A percentile compares a stretch with the other conserved stretches of the same genome.
These are phyloP conservation scores for Mandrillus leucophaeus DNA, from an alignment of 2,113 vertebrate species.

Conservation along the genomic window DNA sequence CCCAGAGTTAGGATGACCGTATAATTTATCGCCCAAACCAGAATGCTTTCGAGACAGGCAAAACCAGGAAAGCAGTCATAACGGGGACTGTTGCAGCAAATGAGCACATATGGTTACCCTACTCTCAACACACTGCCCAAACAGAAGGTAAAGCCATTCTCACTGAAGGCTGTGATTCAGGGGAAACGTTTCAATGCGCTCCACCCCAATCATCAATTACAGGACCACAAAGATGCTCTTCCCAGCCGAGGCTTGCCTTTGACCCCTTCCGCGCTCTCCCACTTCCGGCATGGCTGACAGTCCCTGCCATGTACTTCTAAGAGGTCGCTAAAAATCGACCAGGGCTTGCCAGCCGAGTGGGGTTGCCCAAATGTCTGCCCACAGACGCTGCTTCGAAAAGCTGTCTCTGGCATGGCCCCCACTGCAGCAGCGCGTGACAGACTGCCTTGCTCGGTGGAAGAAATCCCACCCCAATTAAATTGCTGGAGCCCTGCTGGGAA, in stretches of 20 bases:
- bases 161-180: not conserved
- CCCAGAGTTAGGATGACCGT: not conserved
- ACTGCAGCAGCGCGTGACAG: no score
- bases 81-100: not conserved
- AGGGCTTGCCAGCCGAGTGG: rapidly evolving
- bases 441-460: not conserved
- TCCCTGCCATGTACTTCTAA: not conserved
- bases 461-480: slow-evolving; percentile 57
- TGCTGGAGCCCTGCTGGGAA: not conserved
- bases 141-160: not conserved
- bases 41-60: not conserved
- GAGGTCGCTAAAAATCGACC: not conserved
- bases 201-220: not conserved
- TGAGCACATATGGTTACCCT: not conserved
- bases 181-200: not conserved
- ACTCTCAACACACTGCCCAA: not conserved
- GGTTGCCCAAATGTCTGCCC: not conserved
- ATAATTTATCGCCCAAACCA: not conserved
- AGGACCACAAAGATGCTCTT: not conserved
- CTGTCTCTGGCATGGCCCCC: not conserved
- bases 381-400: not conserved
- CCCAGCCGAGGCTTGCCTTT: not conserved
- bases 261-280: not conserved
- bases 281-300: not conserved
- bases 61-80: not conserved